A percentile compares a stretch with the other conserved stretches of the same genome.
Conservation (phyloP, 37 sponge, comb jelly and placozoan genomes). For the Halisarca cf. caerulea region DNA sequence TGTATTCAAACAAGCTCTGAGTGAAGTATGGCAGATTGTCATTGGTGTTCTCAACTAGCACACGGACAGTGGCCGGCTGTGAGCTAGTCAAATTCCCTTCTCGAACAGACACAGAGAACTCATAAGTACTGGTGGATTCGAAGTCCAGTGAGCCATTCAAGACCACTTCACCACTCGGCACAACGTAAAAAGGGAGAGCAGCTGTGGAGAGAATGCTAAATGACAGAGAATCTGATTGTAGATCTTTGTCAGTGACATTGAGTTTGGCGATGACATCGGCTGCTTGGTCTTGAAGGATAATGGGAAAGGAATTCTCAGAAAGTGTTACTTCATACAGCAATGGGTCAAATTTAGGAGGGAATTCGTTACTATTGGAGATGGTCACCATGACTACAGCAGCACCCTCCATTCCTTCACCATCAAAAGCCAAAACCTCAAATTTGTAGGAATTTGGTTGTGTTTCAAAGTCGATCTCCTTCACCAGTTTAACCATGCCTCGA, state of each 20-base stretch:
- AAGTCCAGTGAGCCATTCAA: conserved; percentile 42
- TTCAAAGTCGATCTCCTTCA: conserved; percentile 19
- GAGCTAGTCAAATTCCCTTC: conserved; percentile 21
- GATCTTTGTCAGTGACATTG: conserved; percentile 34
- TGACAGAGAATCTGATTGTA: conserved; percentile 38
- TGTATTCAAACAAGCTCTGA: not conserved
- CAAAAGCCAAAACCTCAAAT: conserved; percentile 46
- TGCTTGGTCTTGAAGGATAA: not conserved
- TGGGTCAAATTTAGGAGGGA: conserved; percentile 19
- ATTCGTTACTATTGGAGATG: conserved; percentile 54
- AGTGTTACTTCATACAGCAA: conserved; percentile 26
- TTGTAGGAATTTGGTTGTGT: not conserved
- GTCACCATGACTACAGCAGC: conserved; percentile 28
- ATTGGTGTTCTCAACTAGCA: conserved; percentile 45
- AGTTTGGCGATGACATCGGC: conserved; percentile 1
- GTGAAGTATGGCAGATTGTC: conserved; percentile 35
- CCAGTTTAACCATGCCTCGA: conserved; percentile 21
- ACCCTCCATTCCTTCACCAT: conserved; percentile 41
- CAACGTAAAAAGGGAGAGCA: conserved; percentile 17
- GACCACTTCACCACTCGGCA: conserved; percentile 21
- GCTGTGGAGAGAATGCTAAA: conserved; percentile 2
- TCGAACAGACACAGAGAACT: conserved; percentile 51
- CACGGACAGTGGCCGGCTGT: conserved; percentile 36
- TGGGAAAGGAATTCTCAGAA: conserved; percentile 28
- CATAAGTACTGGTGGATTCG: conserved; percentile 13